Conservation (phyloP, 2,113 vertebrate genomes). For the Elachura formosa region DNA sequence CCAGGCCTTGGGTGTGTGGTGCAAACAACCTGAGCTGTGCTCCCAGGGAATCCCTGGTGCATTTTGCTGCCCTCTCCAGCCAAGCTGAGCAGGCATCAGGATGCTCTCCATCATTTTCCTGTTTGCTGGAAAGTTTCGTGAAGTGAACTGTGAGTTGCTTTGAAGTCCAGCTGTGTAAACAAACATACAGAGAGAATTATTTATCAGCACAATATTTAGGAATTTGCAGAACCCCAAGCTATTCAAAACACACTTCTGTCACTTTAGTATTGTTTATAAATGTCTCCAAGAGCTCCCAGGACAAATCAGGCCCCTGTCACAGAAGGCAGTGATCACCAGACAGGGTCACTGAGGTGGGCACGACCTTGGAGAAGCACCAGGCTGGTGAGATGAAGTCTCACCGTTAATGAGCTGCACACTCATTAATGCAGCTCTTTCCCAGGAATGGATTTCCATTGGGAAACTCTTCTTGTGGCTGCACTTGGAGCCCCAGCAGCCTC, state of each 20-base stretch:
- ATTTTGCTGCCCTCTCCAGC: background rate
- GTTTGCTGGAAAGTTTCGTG: background rate
- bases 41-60: background rate
- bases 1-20: accelerated
- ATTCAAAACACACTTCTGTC: background rate
- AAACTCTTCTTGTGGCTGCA: background rate
- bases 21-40: background rate
- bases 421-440: background rate
- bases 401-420: background rate
- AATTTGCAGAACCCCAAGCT: background rate
- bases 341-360: background rate
- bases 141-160: background rate
- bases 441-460: background rate
- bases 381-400: background rate
- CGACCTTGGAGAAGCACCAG: background rate
- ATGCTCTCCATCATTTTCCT: background rate
- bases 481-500: background rate
- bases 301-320: background rate
- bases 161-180: background rate
- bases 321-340: background rate
- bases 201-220: background rate
- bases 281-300: background rate
- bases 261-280: background rate
- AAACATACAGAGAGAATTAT: background rate
- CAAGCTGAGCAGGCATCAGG: background rate